Evolutionary conservation across 2,113 vertebrate genomes (phyloP).

Genomic region (Bostrychus sinensis): DNA sequence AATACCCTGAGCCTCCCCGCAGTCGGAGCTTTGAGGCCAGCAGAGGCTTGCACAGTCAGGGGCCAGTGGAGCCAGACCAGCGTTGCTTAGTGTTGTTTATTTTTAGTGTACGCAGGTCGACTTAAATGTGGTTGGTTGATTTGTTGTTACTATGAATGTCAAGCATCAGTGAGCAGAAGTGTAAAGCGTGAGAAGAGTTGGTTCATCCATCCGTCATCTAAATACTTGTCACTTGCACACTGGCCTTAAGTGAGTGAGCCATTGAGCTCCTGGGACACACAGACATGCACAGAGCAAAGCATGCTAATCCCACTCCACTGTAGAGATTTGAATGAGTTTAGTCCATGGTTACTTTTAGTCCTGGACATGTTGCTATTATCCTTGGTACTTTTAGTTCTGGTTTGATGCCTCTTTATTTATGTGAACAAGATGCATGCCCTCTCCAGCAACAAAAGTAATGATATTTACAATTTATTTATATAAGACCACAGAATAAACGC

Average conservation of each 20-base stretch:
- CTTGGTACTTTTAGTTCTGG: neutral
- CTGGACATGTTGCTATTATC: neutral
- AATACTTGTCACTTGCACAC: slow-evolving; percentile 47
- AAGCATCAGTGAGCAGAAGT: slow-evolving; percentile 6
- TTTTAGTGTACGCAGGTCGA: neutral
- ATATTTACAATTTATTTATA: too few relatives aligned
- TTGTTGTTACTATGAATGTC: neutral
- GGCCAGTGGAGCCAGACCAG: slow-evolving; percentile 21
- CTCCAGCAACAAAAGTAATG: neutral
- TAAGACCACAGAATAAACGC: neutral
- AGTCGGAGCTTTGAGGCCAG: slow-evolving; percentile 59
- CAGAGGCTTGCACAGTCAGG: slow-evolving; percentile 18
- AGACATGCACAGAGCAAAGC: slow-evolving; percentile 21
- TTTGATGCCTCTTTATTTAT: neutral
- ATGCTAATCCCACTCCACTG: neutral
- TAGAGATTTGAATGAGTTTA: neutral
- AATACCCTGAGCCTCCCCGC: slow-evolving; percentile 72
- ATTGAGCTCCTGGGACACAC: slow-evolving; percentile 46
- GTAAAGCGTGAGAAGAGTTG: slow-evolving; percentile 29
- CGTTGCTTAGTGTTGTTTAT: neutral
- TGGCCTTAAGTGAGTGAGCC: slow-evolving; percentile 62
- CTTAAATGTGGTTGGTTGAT: slow-evolving; percentile 2
- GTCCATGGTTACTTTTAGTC: neutral
- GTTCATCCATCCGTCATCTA: slow-evolving; percentile 45
- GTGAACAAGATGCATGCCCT: neutral